Conservation (phyloP, 2,888 invertebrate species). For the Nomada lathburiana region DNA sequence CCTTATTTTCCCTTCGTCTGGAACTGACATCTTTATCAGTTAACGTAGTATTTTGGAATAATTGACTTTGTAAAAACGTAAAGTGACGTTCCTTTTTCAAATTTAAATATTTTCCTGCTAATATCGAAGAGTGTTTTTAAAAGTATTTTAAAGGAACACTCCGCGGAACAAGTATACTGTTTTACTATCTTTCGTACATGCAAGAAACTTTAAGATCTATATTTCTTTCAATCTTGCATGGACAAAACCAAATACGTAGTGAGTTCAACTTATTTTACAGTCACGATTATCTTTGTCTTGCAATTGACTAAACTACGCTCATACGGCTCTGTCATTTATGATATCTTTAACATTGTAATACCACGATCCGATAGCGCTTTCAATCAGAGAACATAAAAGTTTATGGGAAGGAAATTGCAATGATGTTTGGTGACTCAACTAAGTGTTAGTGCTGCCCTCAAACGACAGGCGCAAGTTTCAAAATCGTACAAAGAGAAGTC, state of each 20-base stretch:
- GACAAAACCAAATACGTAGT: conserved; percentile 14
- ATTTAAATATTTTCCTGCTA: neutral
- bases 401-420: conserved; percentile 20
- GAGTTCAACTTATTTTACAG: neutral
- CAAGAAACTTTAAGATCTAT: neutral
- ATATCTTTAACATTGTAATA: neutral
- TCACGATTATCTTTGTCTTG: neutral
- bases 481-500: conserved; percentile 3
- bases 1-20: conserved; percentile 85
- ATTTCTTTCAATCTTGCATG: neutral
- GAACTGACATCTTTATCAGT: conserved; percentile 83
- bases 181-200: neutral
- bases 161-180: conserved; percentile 7
- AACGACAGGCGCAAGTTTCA: conserved; percentile 18
- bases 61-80: neutral
- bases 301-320: conserved; percentile 11
- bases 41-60: conserved; percentile 57
- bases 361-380: conserved; percentile 24
- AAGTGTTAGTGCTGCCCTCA: conserved; percentile 22
- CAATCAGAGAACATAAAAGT: conserved; percentile 29
- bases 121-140: neutral
- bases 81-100: neutral
- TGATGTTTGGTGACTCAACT: neutral
- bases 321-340: conserved; percentile 23
- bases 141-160: neutral